Evolutionary conservation across 2,113 vertebrate genomes (phyloP).

Genomic region (Gobio gobio): DNA sequence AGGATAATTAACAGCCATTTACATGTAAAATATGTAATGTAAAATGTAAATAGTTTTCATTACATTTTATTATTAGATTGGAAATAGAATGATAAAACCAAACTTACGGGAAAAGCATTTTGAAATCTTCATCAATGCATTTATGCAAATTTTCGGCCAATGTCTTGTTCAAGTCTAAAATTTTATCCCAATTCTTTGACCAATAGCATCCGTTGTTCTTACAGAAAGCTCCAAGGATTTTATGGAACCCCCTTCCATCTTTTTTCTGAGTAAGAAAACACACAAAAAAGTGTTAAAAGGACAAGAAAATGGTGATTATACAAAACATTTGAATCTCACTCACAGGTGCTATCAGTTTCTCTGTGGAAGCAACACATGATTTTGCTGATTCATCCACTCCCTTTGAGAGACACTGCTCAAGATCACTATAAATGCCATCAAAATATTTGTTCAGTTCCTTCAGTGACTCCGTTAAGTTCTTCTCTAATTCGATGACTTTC

Average conservation of each 20-base stretch:
- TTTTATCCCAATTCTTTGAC: neutral
- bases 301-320: neutral
- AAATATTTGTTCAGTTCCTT: neutral
- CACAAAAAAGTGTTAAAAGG: too few relatives aligned
- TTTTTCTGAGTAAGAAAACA: too few relatives aligned
- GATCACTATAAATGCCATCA: neutral
- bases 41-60: neutral
- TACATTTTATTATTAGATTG: neutral
- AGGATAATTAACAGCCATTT: too few relatives aligned
- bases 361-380: neutral
- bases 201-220: neutral
- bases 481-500: neutral
- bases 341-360: neutral
- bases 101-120: conserved; percentile 7
- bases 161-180: neutral
- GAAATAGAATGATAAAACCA: neutral
- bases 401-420: neutral
- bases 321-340: neutral
- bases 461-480: neutral
- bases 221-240: neutral
- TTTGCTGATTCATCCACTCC: neutral
- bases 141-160: neutral
- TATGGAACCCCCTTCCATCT: neutral
- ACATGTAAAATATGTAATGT: too few relatives aligned
- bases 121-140: neutral